Conservation (phyloP, 2,797 vertebrate genomes). For the Enteromius trimaculatus region DNA sequence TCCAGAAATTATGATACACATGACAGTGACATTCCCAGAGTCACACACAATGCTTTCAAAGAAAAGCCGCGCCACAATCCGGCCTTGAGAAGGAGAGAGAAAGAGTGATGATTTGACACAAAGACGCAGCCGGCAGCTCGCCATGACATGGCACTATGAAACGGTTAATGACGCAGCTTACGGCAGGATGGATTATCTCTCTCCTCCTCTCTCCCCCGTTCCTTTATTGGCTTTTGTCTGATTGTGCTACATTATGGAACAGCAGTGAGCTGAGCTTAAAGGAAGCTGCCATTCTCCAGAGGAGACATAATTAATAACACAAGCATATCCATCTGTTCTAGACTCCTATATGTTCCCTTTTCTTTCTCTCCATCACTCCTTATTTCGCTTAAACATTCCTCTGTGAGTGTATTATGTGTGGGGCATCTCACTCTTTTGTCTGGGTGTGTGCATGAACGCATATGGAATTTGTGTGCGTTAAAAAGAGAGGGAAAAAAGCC, state of each 20-base stretch:
- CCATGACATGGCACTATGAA: constrained; percentile 61
- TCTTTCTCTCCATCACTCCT: constrained; percentile 24
- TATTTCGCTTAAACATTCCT: constrained; percentile 25
- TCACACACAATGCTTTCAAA: background rate
- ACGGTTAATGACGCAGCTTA: constrained; percentile 70
- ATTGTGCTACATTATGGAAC: constrained; percentile 57
- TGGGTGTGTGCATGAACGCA: background rate
- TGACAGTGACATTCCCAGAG: background rate
- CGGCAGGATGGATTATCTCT: constrained; percentile 75
- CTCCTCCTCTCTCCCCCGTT: constrained; percentile 40
- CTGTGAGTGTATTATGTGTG: background rate
- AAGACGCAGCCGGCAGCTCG: constrained; percentile 49
- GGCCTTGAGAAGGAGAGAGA: constrained; percentile 28
- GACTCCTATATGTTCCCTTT: constrained; percentile 11
- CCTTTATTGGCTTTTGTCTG: constrained; percentile 49
- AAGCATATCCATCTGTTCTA: constrained; percentile 49
- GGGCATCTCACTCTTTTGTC: constrained; percentile 5
- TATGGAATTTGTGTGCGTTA: background rate
- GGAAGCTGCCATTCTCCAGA: constrained; percentile 46
- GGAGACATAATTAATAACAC: constrained; percentile 59
- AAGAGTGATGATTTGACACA: constrained; percentile 51
- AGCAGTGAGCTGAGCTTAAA: constrained; percentile 56
- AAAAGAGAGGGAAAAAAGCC: background rate
- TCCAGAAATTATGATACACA: background rate
- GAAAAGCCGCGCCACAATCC: constrained; percentile 5